Conservation (phyloP, 2,797 vertebrate genomes). For the Poeciliopsis presidionis region DNA sequence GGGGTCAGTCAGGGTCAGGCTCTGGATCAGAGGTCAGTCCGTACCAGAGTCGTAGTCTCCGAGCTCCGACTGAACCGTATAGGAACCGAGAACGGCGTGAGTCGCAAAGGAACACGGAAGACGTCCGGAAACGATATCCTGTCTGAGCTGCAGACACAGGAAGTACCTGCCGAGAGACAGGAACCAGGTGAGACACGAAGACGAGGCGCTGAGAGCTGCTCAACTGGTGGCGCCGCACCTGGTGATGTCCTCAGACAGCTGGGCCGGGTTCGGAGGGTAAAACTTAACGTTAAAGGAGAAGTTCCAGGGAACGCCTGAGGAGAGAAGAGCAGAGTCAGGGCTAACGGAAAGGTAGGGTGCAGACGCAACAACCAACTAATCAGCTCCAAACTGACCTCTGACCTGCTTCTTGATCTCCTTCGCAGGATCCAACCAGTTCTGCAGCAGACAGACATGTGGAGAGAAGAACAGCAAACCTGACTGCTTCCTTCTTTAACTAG, state of each 20-base stretch:
- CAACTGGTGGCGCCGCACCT: constrained; percentile 77
- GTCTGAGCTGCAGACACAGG: constrained; percentile 92
- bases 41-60: constrained; percentile 90
- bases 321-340: background rate
- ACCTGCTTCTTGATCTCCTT: constrained; percentile 99
- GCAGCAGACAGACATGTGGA: constrained; percentile 2
- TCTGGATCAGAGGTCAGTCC: background rate
- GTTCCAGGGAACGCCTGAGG: constrained; percentile 91
- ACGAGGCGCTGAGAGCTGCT: background rate
- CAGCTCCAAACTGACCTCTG: constrained; percentile 85
- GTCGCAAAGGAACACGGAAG: constrained; percentile 95
- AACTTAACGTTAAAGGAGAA: constrained; percentile 98
- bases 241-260: constrained; percentile 96
- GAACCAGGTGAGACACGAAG: background rate
- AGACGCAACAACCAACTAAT: background rate
- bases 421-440: constrained; percentile 97
- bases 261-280: constrained; percentile 94
- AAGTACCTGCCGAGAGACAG: constrained; percentile 86
- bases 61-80: constrained; percentile 93
- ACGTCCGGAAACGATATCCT: constrained; percentile 90
- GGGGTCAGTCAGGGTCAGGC: background rate
- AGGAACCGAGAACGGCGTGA: constrained; percentile 90
- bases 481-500: background rate
- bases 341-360: background rate
- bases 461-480: background rate